Conservation (phyloP, 2,888 invertebrate genomes). For the Trachelus stipa region DNA sequence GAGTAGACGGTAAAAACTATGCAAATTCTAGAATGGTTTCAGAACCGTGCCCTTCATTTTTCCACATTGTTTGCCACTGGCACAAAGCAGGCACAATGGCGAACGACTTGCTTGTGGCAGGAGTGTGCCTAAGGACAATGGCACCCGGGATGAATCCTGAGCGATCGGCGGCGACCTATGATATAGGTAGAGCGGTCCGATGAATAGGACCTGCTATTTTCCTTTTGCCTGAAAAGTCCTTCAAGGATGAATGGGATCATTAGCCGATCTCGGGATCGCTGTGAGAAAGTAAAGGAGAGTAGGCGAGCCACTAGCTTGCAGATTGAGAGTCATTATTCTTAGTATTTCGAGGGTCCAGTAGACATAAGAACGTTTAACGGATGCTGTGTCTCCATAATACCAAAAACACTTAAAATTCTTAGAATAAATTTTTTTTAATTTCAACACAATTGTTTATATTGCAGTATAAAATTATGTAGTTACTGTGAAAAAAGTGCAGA, state of each 20-base stretch:
- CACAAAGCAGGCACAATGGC: conserved; percentile 40
- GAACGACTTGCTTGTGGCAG: conserved; percentile 11
- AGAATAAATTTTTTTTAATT: too few relatives aligned
- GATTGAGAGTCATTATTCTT: conserved; percentile 48
- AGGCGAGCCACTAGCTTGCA: neutral
- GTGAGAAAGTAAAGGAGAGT: conserved; percentile 39
- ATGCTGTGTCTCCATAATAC: neutral
- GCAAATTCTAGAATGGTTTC: conserved; percentile 42
- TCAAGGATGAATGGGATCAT: conserved; percentile 55
- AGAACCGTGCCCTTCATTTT: conserved; percentile 42
- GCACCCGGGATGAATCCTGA: conserved; percentile 36
- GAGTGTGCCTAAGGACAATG: conserved; percentile 49
- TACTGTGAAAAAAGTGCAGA: neutral
- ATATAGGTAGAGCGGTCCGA: conserved; percentile 27
- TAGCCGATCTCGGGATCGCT: conserved; percentile 34
- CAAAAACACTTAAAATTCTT: neutral
- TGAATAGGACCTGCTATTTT: conserved; percentile 53
- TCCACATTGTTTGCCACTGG: conserved; percentile 40
- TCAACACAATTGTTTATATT: neutral
- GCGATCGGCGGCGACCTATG: conserved; percentile 36
- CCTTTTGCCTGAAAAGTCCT: conserved; percentile 38
- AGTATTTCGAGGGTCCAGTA: conserved; percentile 28
- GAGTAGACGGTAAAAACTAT: conserved; percentile 46
- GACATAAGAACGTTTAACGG: neutral
- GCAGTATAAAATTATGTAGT: neutral